Evolutionary conservation across 2,797 vertebrate genomes (phyloP), one percentile per base, ranked within the genome.

Genomic region (Melanotaenia maccullochi): DNA sequence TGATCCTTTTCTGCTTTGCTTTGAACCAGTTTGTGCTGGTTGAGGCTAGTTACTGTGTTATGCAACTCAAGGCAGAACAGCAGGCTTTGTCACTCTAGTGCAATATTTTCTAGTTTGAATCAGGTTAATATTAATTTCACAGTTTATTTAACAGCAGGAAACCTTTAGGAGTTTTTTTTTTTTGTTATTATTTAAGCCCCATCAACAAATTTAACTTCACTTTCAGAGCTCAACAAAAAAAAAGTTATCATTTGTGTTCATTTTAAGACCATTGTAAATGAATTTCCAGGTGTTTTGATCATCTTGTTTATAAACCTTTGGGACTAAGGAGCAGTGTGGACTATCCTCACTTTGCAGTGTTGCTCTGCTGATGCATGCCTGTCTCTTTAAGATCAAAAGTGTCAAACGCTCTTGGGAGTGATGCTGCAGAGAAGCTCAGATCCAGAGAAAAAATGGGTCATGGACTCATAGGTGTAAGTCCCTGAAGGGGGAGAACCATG

Each of bases 371-470:
- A 85, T 60, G 38, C 63, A 70, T 35, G 65, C 14, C 22, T 85
- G 76, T 80, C 79, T 70, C 85, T 86, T 88, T 88, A 85, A 90
- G 65, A 77, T 68, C 66, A 28, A 49, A 24, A 49, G 2, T 20
- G 71, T 67, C 65, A 65, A 47, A 35, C 52, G 52, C 78, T 75
- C 83, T 76, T 0, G 1, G 78, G 75, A 77, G 49, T 35, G 65
- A 78, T 67, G 82, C 59, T 73, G 76, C 79, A 61, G 51, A 60
- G 78, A 85, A 86, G 86, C 78, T 2, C 71, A 83, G 76, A 85
- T 83, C 57, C 57, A 69, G 77, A 75, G 42, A 25, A 56, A 66
- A 88, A 90, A 72, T 83, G 78, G 85, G 84, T 89, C 86, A 86
- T 68, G 71, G 36, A 76, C 70, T 87, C 75, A 60, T 71, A 78